Percentiles rank a stretch among this genome's conserved stretches.
Conservation (phyloP, 2,888 invertebrate species). For the Lithosia quadra region DNA sequence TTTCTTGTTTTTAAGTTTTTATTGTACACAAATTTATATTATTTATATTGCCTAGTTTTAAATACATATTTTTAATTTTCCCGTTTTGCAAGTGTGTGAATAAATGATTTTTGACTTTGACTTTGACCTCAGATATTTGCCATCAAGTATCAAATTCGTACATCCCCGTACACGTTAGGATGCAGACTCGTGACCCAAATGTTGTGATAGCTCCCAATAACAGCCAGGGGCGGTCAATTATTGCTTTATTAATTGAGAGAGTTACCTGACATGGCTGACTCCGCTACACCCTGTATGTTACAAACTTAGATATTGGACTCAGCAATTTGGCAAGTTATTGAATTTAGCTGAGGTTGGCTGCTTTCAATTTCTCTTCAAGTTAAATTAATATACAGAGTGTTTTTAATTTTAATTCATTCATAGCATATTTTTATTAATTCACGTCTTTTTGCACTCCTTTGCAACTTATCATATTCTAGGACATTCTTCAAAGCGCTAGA, state of each 20-base stretch:
- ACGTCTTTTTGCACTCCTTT: too few relatives aligned
- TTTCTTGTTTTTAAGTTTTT: too few relatives aligned
- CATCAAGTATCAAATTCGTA: constrained; percentile 57
- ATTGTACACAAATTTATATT: too few relatives aligned
- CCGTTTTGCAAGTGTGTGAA: too few relatives aligned
- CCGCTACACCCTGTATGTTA: constrained; percentile 13
- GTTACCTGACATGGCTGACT: constrained; percentile 55
- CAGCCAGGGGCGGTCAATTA: constrained; percentile 82
- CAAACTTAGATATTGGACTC: constrained; percentile 21
- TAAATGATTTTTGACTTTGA: too few relatives aligned
- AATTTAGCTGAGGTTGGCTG: constrained; percentile 5
- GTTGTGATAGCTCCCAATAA: constrained; percentile 83
- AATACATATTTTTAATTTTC: too few relatives aligned
- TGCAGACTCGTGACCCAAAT: constrained; percentile 84
- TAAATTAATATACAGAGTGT: not conserved
- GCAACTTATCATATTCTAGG: too few relatives aligned
- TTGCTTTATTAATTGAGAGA: constrained; percentile 74
- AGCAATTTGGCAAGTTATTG: constrained; percentile 21
- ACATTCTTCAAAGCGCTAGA: too few relatives aligned
- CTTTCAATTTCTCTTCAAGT: constrained; percentile 9
- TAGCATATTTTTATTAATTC: not conserved
- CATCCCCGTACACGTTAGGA: constrained; percentile 52
- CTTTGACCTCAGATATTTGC: not conserved
- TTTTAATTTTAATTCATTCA: not conserved
- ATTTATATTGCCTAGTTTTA: too few relatives aligned